Conservation (phyloP, 2,888 invertebrate species). For the Sylvicola cinctus region DNA sequence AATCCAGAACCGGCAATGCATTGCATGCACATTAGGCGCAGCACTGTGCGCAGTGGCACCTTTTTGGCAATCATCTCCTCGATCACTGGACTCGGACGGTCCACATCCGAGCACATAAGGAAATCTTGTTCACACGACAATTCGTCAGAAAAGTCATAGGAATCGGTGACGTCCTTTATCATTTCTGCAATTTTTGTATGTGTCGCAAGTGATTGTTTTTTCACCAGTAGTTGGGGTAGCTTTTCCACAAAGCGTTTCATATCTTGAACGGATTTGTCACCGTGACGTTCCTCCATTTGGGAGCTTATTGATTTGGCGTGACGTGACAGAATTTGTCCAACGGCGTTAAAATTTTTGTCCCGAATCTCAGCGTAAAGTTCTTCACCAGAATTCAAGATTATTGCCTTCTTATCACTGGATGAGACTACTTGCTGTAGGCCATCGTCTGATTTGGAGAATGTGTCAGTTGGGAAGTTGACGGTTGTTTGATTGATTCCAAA, state of each 20-base stretch:
- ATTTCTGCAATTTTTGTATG: slow-evolving; percentile 89
- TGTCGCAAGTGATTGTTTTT: slow-evolving; percentile 65
- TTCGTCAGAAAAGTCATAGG: slow-evolving; percentile 55
- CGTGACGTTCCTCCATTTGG: slow-evolving; percentile 66
- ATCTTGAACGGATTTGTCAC: slow-evolving; percentile 80
- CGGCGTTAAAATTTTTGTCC: slow-evolving; percentile 81
- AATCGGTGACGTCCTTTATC: slow-evolving; percentile 64
- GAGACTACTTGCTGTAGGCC: slow-evolving; percentile 9
- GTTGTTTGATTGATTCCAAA: slow-evolving; percentile 68
- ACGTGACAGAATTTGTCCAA: slow-evolving; percentile 64
- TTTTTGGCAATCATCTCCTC: slow-evolving; percentile 82
- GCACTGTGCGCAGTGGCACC: slow-evolving; percentile 58
- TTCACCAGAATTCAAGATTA: slow-evolving; percentile 76
- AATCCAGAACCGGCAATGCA: slow-evolving; percentile 82
- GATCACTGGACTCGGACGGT: slow-evolving; percentile 70
- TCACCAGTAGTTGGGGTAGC: slow-evolving; percentile 67
- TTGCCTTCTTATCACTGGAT: slow-evolving; percentile 41
- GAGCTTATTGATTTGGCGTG: slow-evolving; percentile 73
- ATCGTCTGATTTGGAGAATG: slow-evolving; percentile 45
- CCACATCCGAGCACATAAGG: slow-evolving; percentile 76
- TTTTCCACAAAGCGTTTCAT: slow-evolving; percentile 84
- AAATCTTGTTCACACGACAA: slow-evolving; percentile 81
- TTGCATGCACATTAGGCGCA: slow-evolving; percentile 82
- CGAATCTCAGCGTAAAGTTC: slow-evolving; percentile 74
- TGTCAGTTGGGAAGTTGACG: slow-evolving; percentile 67